Evolutionary conservation across 2,113 vertebrate species (phyloP), one percentile per base, ranked within the genome.

Genomic region (Tachysurus fulvidraco): DNA sequence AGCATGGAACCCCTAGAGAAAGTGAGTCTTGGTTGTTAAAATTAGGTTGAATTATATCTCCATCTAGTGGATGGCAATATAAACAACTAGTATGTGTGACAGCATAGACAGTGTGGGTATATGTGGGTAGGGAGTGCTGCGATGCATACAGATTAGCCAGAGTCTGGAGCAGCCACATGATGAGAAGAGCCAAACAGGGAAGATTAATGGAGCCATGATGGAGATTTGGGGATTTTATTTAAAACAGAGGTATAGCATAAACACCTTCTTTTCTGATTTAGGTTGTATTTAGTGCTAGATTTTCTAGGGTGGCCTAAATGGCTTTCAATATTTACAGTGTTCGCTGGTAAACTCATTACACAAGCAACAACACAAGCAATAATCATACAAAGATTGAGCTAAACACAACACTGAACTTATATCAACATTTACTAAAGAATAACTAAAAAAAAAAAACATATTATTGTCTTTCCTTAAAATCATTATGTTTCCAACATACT

Each of bases 61-160:
- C 91, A 91, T 91, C 91, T 92, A 92, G 91, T 92, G 91, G 91
- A 87, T 25, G 36, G 17, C 60, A 83, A 67, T 21, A 62, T 79
- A 80, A 71, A 89, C 77, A 81, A 81, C 89, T 64, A 81, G 41
- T 57, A 85, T 28, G 85, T 79, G 57, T 80, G 30, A 59, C 64
- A 25, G 23, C 4, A 11, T 25, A n/a, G 17, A 41, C 44, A 54
- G 64, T 44, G 17, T 46, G 41, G 21, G 28, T 4, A 19, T 14
- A 16, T 19, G 5, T 65, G 36, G 3, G 13, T 60, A 25, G 5
- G 16, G 17, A 30, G 23, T 41, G 52, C 21, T 17, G 8, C 5
- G 1, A 73, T 46, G 21, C 4, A 74, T 10, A 74, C 71, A 74
- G 25, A 50, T 21, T 44, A 69, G 69, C 36, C 36, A 73, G 30